phyloP scores from a whole-genome alignment of 2,113 vertebrate species.

The Philantomba maxwellii region DNA sequence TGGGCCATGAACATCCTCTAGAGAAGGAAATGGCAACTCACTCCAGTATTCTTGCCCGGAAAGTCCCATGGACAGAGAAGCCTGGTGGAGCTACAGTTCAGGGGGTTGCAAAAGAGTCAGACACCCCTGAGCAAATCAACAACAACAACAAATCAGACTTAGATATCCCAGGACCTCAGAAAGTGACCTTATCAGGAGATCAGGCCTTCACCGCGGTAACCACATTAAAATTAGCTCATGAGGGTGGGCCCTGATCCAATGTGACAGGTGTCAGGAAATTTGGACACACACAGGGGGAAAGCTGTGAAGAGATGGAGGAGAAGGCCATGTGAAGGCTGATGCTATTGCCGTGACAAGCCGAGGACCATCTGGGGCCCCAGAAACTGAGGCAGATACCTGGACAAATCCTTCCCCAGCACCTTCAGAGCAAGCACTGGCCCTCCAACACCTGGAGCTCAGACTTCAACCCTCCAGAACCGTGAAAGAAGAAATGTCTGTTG shows the following conservation, averaged over 20 bases:
- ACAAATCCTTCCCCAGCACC: not conserved
- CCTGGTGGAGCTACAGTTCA: not conserved
- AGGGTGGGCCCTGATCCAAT: not conserved
- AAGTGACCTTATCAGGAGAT: not conserved
- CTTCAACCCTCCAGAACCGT: not conserved
- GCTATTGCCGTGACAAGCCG: not conserved
- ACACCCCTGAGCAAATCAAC: not conserved
- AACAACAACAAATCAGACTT: not conserved
- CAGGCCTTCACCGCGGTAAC: not conserved
- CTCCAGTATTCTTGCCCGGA: not conserved
- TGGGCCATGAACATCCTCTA: not conserved
- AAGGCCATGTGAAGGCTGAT: accelerated
- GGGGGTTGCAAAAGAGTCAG: not conserved
- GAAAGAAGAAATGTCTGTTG: not conserved
- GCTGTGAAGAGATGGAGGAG: not conserved
- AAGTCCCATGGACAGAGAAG: not conserved
- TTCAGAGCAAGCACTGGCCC: accelerated
- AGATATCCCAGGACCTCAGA: not conserved
- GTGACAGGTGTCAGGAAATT: not conserved
- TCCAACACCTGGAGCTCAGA: not conserved
- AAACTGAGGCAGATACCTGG: not conserved
- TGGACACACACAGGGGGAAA: not conserved
- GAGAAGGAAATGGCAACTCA: not conserved
- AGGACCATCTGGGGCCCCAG: not conserved
- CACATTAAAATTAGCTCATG: not conserved